phyloP scores from a whole-genome alignment of 2,797 vertebrate genomes.

The Artibeus jamaicensis region DNA sequence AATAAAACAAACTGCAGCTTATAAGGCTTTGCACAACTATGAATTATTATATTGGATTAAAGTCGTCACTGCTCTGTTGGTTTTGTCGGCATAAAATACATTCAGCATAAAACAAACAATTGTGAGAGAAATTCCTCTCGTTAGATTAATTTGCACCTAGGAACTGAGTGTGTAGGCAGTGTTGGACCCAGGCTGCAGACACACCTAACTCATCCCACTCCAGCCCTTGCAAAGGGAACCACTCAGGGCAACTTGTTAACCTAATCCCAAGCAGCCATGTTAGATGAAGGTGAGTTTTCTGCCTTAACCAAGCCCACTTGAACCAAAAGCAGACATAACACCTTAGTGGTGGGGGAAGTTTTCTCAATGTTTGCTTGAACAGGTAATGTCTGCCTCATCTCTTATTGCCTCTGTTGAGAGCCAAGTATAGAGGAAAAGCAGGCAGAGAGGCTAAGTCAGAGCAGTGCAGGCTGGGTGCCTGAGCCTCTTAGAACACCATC shows the following conservation, averaged over 20 bases:
- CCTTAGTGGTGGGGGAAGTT: not conserved
- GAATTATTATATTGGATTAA: conserved; percentile 44
- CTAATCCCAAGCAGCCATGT: not conserved
- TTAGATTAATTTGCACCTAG: conserved; percentile 8
- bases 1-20: not conserved
- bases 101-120: not conserved
- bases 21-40: not conserved
- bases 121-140: not conserved
- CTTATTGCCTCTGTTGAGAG: not conserved
- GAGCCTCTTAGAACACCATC: not conserved
- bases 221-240: not conserved
- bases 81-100: conserved; percentile 27
- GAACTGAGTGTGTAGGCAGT: not conserved
- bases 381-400: not conserved
- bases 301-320: not conserved
- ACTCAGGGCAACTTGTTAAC: accelerated
- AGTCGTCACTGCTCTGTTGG: conserved; percentile 18
- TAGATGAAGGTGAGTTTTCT: not conserved
- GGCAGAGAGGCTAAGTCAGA: not conserved
- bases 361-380: not conserved
- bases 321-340: not conserved
- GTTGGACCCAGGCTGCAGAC: not conserved
- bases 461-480: not conserved
- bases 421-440: not conserved
- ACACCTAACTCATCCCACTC: not conserved